Conservation (phyloP, 2,888 invertebrate genomes). For the Tipula helvola region DNA sequence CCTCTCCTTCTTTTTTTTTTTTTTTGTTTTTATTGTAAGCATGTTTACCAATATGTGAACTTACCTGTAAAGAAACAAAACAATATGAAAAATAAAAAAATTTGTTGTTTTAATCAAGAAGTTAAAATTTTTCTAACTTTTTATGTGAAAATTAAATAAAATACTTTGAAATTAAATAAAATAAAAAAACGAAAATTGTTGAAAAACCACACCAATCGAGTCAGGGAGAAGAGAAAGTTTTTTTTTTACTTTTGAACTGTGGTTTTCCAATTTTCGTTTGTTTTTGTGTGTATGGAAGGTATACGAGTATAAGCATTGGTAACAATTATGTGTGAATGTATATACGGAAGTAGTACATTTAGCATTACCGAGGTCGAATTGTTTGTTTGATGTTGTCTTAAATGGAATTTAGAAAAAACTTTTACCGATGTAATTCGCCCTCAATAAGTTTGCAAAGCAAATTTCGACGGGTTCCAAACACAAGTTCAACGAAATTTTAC, state of each 20-base stretch:
- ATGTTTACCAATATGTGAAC: not conserved
- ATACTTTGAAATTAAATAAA: not conserved
- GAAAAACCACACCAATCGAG: not conserved
- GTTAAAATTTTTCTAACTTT: not conserved
- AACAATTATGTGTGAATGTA: too few relatives aligned
- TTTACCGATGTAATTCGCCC: too few relatives aligned
- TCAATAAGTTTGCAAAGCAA: too few relatives aligned
- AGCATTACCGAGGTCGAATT: too few relatives aligned
- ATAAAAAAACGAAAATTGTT: not conserved
- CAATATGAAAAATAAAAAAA: not conserved
- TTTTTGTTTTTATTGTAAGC: not conserved
- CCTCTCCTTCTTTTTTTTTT: not conserved
- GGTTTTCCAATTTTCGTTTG: not conserved
- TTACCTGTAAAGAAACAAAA: not conserved
- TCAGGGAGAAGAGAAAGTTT: not conserved
- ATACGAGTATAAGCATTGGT: not conserved
- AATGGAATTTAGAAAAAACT: too few relatives aligned
- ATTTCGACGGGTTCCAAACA: too few relatives aligned
- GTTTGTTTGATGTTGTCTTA: too few relatives aligned
- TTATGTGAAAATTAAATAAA: not conserved
- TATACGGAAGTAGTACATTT: too few relatives aligned
- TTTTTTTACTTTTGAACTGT: not conserved
- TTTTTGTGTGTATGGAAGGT: not conserved
- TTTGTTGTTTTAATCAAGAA: not conserved
- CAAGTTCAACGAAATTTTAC: too few relatives aligned